Base-by-base conservation (phyloP, 1,140 invertebrate species). In the Frieseomelitta varia region DNA sequence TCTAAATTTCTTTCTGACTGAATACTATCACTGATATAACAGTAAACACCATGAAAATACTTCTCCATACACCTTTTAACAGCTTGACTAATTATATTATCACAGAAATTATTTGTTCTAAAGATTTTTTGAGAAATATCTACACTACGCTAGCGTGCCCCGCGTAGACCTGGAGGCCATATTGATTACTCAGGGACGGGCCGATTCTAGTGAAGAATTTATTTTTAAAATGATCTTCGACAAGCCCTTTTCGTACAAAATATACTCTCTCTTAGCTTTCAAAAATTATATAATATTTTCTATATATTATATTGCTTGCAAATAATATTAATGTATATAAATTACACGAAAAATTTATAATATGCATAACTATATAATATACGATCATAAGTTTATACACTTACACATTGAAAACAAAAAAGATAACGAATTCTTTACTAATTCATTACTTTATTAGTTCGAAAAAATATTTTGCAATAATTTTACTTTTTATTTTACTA, bases 121-220 rank as follows among this genome's bases (percentile, higher is more conserved):
- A 56, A 73, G 78, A 51, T 80, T 80, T 84, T 84, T 61, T 24
- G 17, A 30, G 58, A 84, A 80, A 84, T 67, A 84, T 74, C 69
- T 68, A 79, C 58, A 63, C 79, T 87, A 89, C 79, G 65, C 75
- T 90, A 68, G 86, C 88, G 90, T 91, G 89, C 85, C 89, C 89
- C 88, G 88, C 71, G 77, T 73, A 87, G 67, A 87, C 80, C 90
- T 91, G 92, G 93, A 93, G 91, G 92, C 92, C 93, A 93, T 93
- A 93, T 93, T 93, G 93, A 93, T 93, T 90, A 85, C 75, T 92
- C 91, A 93, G 92, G 92, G 90, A 90, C 93, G 92, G 86, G 87
- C 91, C 91, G 91, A 93, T 92, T 89, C 84, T 63, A 87, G 78
- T 85, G 83, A 85, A 56, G 74, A 88, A 91, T 91, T 86, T 91